Evolutionary conservation across 2,888 invertebrate species (phyloP), one percentile per base, ranked within the genome.

Genomic region (Apamea monoglypha): DNA sequence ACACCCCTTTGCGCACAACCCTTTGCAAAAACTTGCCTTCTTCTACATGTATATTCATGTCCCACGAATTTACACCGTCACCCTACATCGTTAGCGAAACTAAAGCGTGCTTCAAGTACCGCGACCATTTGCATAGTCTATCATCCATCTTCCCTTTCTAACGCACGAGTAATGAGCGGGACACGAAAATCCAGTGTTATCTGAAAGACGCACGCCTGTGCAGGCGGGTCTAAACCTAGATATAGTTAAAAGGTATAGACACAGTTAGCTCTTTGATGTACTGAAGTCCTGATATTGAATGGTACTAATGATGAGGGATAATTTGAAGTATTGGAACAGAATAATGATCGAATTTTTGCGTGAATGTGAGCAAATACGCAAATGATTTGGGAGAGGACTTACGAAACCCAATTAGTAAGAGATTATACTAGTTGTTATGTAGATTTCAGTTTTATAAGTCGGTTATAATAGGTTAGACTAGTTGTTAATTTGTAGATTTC

Each of bases 21-120:
- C 78, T 74, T 63, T 75, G 50, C 67, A 82, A 88, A 80, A 78
- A 82, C 76, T 32, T 78, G 66, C 73, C 64, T 77, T 73, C 53
- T 87, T 76, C 29, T 63, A 74, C 70, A 71, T 82, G 73, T 76
- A 82, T 82, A 80, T 81, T 80, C 80, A 87, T 84, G 75, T 61
- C 71, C 59, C 72, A 79, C 77, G 66, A 89, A 89, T 91, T 88
- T 85, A 87, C 83, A 83, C 80, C 90, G 89, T 90, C 93, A 90
- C 91, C 93, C 91, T 90, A 91, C 91, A 82, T 93, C 92, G 92
- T 93, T 93, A 93, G 93, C 85, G 90, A 89, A 88, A 89, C 91
- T 89, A 89, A 92, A 93, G 92, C 91, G 89, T 89, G 88, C 87
- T 89, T 89, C 89, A 89, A 92, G 91, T 90, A 86, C 89, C 89